Conservation (phyloP, 1,140 invertebrate genomes). For the Bicyclus anynana region DNA sequence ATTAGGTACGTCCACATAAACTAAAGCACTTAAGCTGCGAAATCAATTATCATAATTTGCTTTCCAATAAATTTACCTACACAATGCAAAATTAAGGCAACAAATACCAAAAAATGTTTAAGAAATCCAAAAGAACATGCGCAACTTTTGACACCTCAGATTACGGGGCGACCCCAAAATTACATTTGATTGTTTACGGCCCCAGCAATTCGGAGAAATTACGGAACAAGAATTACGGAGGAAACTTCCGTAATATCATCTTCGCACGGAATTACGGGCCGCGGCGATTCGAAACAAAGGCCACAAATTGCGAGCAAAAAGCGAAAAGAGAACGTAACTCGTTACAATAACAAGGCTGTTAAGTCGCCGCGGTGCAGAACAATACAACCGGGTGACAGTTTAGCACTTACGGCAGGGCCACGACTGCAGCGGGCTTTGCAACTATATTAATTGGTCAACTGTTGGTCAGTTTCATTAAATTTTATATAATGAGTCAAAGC, state of each 20-base stretch:
- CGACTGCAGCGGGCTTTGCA: no score
- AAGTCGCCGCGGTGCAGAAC: constrained; percentile 47
- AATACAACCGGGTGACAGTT: constrained; percentile 56
- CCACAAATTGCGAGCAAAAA: constrained; percentile 47
- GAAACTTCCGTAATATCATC: constrained; percentile 40
- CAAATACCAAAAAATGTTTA: neutral
- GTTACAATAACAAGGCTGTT: constrained; percentile 56
- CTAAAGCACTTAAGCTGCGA: no score
- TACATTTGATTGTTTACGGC: constrained; percentile 28
- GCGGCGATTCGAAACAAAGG: constrained; percentile 42
- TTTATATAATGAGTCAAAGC: no score
- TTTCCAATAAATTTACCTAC: neutral
- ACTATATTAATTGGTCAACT: no score
- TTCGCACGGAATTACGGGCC: constrained; percentile 27
- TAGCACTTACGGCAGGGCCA: constrained; percentile 41
- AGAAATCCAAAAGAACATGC: neutral
- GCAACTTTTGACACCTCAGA: constrained; percentile 1
- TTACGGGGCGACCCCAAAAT: constrained; percentile 12
- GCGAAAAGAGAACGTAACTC: constrained; percentile 39
- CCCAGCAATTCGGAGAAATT: constrained; percentile 19
- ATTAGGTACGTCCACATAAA: no score
- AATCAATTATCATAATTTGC: neutral
- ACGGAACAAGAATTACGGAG: constrained; percentile 20
- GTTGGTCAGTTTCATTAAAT: no score
- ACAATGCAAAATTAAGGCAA: neutral